These are phyloP conservation scores for Rhyzopertha dominica DNA, from an alignment of 1,140 invertebrate species.

Conservation along the genomic window DNA sequence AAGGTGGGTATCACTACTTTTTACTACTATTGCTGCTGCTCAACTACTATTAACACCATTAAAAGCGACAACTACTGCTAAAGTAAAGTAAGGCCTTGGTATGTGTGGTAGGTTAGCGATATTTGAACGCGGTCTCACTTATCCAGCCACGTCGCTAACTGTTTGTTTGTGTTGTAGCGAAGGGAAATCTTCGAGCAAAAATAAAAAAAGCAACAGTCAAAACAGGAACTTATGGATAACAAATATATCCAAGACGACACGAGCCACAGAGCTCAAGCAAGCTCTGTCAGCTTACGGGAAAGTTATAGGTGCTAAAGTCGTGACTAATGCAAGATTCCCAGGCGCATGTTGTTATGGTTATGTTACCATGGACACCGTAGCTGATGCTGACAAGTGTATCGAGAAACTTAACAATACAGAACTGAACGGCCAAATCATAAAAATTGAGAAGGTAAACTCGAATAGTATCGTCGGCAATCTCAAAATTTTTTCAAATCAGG, in stretches of 20 bases:
- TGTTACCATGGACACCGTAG: constrained; percentile 85
- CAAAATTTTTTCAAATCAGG: too few relatives aligned
- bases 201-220: constrained; percentile 20
- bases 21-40: too few relatives aligned
- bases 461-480: too few relatives aligned
- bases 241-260: constrained; percentile 79
- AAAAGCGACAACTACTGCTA: too few relatives aligned
- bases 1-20: too few relatives aligned
- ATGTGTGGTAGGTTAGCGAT: too few relatives aligned
- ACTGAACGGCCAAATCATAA: constrained; percentile 88
- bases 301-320: constrained; percentile 93
- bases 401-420: constrained; percentile 84
- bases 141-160: too few relatives aligned
- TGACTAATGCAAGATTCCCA: constrained; percentile 86
- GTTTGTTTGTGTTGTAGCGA: too few relatives aligned
- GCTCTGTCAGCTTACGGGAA: constrained; percentile 90
- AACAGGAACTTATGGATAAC: constrained; percentile 85
- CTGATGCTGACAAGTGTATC: constrained; percentile 86
- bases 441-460: constrained; percentile 84
- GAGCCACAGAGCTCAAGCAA: constrained; percentile 87
- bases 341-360: constrained; percentile 91
- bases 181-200: too few relatives aligned
- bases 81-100: too few relatives aligned
- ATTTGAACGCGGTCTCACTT: too few relatives aligned
- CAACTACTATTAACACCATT: too few relatives aligned